phyloP scores from a whole-genome alignment of 2,113 vertebrate genomes.

The Campylomormyrus tamandua region DNA sequence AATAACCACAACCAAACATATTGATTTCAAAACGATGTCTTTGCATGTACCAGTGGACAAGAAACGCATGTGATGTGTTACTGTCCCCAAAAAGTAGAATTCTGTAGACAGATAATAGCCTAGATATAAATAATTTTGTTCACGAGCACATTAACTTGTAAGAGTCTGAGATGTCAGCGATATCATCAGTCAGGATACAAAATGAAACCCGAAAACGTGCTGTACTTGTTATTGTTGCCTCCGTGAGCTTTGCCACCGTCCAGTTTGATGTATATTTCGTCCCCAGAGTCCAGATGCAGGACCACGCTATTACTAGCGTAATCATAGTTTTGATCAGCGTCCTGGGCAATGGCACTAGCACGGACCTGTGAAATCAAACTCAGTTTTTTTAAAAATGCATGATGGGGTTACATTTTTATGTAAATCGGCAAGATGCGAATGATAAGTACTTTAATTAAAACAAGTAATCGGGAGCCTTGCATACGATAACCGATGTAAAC shows the following conservation, averaged over 20 bases:
- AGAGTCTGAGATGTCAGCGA: background rate
- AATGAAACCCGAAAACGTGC: constrained; percentile 94
- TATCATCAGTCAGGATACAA: constrained; percentile 76
- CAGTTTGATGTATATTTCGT: constrained; percentile 88
- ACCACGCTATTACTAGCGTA: constrained; percentile 93
- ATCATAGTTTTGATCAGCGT: constrained; percentile 91
- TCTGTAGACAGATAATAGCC: background rate
- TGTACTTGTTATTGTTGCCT: constrained; percentile 94
- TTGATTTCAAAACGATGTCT: constrained; percentile 12
- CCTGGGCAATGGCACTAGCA: constrained; percentile 88
- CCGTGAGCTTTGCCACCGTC: constrained; percentile 90
- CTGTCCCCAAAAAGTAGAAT: background rate
- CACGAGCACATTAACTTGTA: background rate
- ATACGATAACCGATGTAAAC: background rate
- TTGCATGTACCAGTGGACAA: constrained; percentile 3
- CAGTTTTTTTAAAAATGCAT: background rate
- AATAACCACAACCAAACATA: constrained; percentile 23
- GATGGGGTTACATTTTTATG: background rate
- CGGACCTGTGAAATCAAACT: constrained; percentile 62
- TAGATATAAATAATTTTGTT: background rate
- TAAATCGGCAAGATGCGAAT: background rate
- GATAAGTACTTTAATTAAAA: background rate
- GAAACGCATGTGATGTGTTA: background rate
- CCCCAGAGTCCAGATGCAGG: constrained; percentile 84
- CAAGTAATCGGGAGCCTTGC: background rate